Evolutionary conservation across 2,888 invertebrate genomes (phyloP), one percentile per base, ranked within the genome.

Genomic region (Cephonodes hylas): DNA sequence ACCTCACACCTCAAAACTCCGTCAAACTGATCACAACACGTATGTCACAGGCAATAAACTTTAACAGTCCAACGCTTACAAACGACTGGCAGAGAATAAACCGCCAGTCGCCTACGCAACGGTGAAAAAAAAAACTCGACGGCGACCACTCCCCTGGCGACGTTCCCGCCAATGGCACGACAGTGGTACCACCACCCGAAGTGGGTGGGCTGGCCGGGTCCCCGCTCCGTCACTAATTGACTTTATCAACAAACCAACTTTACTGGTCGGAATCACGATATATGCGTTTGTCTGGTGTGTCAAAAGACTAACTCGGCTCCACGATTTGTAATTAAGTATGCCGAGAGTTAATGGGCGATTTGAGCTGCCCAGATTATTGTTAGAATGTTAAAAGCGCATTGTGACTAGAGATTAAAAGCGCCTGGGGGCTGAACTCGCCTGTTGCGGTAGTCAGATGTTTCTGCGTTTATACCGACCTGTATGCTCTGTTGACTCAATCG

Each of bases 201-300:
- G 80, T 84, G 86, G 88, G 89, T 88, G 91, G 90, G 89, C 85
- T 81, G 78, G 81, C 87, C 86, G 83, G 85, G 89, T 86, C 88
- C 86, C 89, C 84, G 85, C 89, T 91, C 86, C 88, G 91, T 91
- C 90, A 89, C 91, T 92, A 92, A 92, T 92, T 92, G 92, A 91
- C 92, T 91, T 91, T 92, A 92, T 92, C 92, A 92, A 91, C 92
- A 92, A 91, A 91, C 90, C 80, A 88, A 91, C 87, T 90, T 92
- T 91, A 92, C 90, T 88, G 91, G 88, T 85, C 80, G 77, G 78
- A 91, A 91, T 91, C 91, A 92, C 92, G 92, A 92, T 88, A 91
- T 89, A 90, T 85, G 88, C 85, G 91, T 89, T 89, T 88, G 88
- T 90, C 88, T 86, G 88, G 78, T 84, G 86, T 83, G 89, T 91